Evolutionary conservation across 2,888 invertebrate species (phyloP), one percentile per base, ranked within the genome.

Genomic region (Galerucella pusilla): DNA sequence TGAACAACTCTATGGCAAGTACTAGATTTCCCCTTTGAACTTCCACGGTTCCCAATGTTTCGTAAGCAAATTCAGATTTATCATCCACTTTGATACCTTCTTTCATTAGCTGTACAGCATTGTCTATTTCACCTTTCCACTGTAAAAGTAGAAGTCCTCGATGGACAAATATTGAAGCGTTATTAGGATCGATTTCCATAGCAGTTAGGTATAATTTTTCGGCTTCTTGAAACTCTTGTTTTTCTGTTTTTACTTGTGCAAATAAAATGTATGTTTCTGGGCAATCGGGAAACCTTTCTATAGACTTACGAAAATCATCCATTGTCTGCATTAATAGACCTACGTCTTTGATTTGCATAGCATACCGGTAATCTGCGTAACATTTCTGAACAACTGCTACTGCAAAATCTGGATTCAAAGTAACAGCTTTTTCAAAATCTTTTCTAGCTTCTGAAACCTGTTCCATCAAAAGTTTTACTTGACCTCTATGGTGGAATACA

Each of bases 51-150:
- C 96, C 98, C 77, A 98, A 90, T 63, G 97, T 97, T 89, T 98
- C 98, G 87, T 96, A 97, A 10, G 96, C 98, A 89, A 97, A 94
- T 88, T 96, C 96, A 89, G 97, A 98, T 87, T 95, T 95, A 68
- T 94, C 93, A 89, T 98, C 98, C 83, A 96, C 90, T 85, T 94
- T 92, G 80, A 98, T 92, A 1, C 96, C 96, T 86, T 93, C 91
- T 78, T 93, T 92, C 83, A 98, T 94, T 75, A 94, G 89, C 79
- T 92, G 90, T 0, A 95, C 90, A 28, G 96, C 95, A 84, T 92
- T 92, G 12, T 94, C 93, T 76, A 96, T 91, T 84, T 97, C 94
- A 74, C 94, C 94, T 80, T 92, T 94, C 92, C 95, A 96, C 85
- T 97, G 96, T 73, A 98, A 89, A 81, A 93, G 90, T 80, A 97